Evolutionary conservation across 2,797 vertebrate genomes (phyloP).

Genomic region (Enteromius trimaculatus): DNA sequence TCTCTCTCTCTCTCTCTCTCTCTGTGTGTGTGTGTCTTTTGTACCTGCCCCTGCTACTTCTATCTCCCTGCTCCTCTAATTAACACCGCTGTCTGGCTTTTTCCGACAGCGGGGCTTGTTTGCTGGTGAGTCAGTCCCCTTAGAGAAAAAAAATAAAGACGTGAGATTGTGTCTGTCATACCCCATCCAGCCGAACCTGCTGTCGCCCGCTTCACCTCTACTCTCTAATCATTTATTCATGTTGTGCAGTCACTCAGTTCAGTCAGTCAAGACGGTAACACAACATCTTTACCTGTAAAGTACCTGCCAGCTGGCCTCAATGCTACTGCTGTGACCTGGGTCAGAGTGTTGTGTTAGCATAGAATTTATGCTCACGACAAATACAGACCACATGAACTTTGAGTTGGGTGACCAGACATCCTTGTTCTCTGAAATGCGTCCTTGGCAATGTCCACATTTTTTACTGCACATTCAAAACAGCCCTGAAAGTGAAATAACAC

Average conservation of each 20-base stretch:
- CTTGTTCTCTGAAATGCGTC: background rate
- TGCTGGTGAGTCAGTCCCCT: constrained; percentile 51
- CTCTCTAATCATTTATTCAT: constrained; percentile 73
- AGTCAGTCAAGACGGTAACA: constrained; percentile 58
- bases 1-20: background rate
- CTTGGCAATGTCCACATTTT: background rate
- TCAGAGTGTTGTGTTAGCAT: constrained; percentile 30
- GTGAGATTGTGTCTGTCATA: constrained; percentile 55
- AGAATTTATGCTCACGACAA: background rate
- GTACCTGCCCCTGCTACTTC: constrained; percentile 47
- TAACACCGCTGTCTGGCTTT: constrained; percentile 60
- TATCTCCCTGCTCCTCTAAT: constrained; percentile 58
- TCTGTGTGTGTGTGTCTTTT: constrained; percentile 27
- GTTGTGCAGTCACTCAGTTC: constrained; percentile 63
- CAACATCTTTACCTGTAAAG: constrained; percentile 64
- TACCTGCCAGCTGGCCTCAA: constrained; percentile 40
- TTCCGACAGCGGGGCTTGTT: constrained; percentile 59
- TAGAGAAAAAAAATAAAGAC: constrained; percentile 55
- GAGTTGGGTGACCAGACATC: background rate
- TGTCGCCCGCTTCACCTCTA: constrained; percentile 56
- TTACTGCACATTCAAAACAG: background rate
- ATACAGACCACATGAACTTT: constrained; percentile 13
- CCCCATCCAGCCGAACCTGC: constrained; percentile 52
- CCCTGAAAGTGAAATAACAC: background rate
- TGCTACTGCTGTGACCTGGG: constrained; percentile 21